phyloP scores from a whole-genome alignment of 2,113 vertebrate genomes.

The Leptodactylus fuscus region DNA sequence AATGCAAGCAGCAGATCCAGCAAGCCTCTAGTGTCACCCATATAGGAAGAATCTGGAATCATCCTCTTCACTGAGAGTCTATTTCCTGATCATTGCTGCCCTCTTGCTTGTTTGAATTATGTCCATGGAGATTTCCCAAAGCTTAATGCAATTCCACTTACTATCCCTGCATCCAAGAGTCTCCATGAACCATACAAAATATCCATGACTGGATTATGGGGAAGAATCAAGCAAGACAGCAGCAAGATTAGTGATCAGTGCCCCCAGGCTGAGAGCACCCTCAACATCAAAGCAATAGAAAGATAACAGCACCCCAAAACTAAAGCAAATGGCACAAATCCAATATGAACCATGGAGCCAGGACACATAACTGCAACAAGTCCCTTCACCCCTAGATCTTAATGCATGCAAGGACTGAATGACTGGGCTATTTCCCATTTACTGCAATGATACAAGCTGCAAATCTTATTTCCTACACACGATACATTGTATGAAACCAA shows the following conservation, averaged over 20 bases:
- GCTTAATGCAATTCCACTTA: neutral
- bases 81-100: slow-evolving; percentile 11
- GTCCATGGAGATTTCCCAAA: neutral
- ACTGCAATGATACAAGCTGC: neutral
- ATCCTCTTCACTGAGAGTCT: neutral
- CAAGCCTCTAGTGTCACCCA: neutral
- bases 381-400: slow-evolving; percentile 35
- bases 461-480: neutral
- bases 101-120: neutral
- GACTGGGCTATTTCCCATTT: slow-evolving; percentile 40
- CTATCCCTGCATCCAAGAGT: neutral
- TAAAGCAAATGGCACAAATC: neutral
- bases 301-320: neutral
- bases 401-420: slow-evolving; percentile 48
- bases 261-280: neutral
- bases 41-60: neutral
- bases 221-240: neutral
- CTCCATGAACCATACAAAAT: neutral
- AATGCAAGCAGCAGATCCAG: neutral
- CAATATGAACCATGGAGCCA: slow-evolving; percentile 54
- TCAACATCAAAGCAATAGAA: neutral
- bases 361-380: slow-evolving; percentile 55
- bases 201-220: neutral
- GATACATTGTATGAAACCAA: neutral
- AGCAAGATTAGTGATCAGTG: neutral